phyloP scores from a whole-genome alignment of 2,113 vertebrate species.

The Eptesicus fuscus region DNA sequence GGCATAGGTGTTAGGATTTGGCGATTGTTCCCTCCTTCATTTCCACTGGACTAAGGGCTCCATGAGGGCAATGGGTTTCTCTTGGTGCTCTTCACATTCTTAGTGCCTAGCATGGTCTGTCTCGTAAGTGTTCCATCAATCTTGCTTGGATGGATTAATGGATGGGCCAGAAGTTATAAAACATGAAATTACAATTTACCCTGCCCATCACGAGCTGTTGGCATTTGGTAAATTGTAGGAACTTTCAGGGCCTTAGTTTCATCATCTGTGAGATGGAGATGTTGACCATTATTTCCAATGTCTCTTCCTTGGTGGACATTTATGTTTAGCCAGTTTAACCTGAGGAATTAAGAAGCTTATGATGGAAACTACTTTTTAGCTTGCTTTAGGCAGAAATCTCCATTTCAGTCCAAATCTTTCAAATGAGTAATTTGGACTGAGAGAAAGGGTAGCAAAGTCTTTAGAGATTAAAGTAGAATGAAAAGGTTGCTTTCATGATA shows the following conservation, averaged over 20 bases:
- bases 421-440: slow-evolving; percentile 8
- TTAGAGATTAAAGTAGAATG: not conserved
- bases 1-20: not conserved
- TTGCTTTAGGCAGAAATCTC: slow-evolving; percentile 33
- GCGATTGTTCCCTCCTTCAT: not conserved
- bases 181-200: not conserved
- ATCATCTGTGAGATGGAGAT: not conserved
- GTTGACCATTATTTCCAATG: not conserved
- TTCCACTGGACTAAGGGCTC: not conserved
- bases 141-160: not conserved
- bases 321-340: not conserved
- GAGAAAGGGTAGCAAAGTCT: not conserved
- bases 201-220: not conserved
- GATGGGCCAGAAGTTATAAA: not conserved
- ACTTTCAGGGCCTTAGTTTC: not conserved
- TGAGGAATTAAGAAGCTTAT: not conserved
- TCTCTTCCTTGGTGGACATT: not conserved
- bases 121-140: not conserved
- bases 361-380: not conserved
- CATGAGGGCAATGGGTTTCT: not conserved
- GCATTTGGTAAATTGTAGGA: not conserved
- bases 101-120: not conserved
- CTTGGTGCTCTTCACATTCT: not conserved
- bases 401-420: slow-evolving; percentile 14
- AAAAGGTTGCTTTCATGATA: slow-evolving; percentile 43